These are phyloP conservation scores for Unio pictorum DNA, from an alignment of 2,888 invertebrate genomes.

Conservation along the genomic window DNA sequence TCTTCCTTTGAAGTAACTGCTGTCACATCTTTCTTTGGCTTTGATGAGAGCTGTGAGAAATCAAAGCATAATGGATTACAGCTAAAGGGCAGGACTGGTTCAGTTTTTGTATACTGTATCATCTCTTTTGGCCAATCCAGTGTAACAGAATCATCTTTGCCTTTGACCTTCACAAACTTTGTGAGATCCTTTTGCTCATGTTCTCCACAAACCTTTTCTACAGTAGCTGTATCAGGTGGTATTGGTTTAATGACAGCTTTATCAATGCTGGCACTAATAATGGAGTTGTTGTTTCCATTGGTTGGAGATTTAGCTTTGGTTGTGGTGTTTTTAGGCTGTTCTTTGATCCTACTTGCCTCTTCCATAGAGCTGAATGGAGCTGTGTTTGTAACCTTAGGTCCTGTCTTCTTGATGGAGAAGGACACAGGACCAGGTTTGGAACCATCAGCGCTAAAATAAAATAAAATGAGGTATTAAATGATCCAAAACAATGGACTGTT, in stretches of 20 bases:
- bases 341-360: constrained; percentile 34
- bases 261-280: constrained; percentile 7
- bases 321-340: constrained; percentile 3
- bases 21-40: constrained; percentile 15
- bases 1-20: constrained; percentile 12
- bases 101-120: constrained; percentile 59
- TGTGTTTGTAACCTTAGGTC: constrained; percentile 33
- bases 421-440: constrained; percentile 34
- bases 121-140: constrained; percentile 67
- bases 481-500: too few species aligned
- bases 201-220: background rate
- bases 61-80: constrained; percentile 69
- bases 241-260: constrained; percentile 1
- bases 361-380: constrained; percentile 25
- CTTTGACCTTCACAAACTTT: constrained; percentile 53
- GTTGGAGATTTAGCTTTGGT: constrained; percentile 5
- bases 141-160: constrained; percentile 55
- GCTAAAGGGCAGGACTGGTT: constrained; percentile 59
- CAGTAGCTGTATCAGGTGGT: background rate
- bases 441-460: constrained; percentile 26
- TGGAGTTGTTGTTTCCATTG: constrained; percentile 22
- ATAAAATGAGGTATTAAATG: background rate
- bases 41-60: constrained; percentile 52
- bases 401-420: constrained; percentile 45
- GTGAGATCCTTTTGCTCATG: constrained; percentile 7